Percentiles rank a stretch among this genome's conserved stretches.
Conservation (phyloP, 2,888 invertebrate genomes). For the Drosophila pseudotakahashii region DNA sequence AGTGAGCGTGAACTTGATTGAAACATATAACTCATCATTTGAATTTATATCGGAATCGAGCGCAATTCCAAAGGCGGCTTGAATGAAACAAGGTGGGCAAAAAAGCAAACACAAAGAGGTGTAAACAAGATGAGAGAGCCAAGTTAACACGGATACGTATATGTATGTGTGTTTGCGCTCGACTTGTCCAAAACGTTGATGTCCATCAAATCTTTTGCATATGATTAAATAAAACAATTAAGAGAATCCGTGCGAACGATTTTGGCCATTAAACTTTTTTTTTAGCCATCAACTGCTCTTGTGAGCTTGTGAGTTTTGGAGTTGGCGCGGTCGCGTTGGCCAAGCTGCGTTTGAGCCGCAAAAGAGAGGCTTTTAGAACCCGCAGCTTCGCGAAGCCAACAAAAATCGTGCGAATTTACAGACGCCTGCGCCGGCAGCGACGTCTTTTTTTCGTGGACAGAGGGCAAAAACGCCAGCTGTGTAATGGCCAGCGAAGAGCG, state of each 20-base stretch:
- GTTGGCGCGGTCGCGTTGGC: slow-evolving; percentile 57
- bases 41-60: slow-evolving; percentile 51
- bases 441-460: slow-evolving; percentile 14
- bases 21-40: slow-evolving; percentile 52
- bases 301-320: slow-evolving; percentile 26
- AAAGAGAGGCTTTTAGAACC: slow-evolving; percentile 69
- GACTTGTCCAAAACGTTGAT: slow-evolving; percentile 57
- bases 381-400: slow-evolving; percentile 48
- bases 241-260: slow-evolving; percentile 70
- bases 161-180: slow-evolving; percentile 40
- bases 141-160: neutral
- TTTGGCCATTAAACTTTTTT: slow-evolving; percentile 58
- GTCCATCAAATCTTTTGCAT: slow-evolving; percentile 81
- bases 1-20: slow-evolving; percentile 50
- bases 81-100: slow-evolving; percentile 42
- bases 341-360: slow-evolving; percentile 39
- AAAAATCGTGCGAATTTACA: slow-evolving; percentile 75
- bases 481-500: slow-evolving; percentile 59
- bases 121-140: slow-evolving; percentile 46
- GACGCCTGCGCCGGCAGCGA: slow-evolving; percentile 32
- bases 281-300: slow-evolving; percentile 47
- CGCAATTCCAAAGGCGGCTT: slow-evolving; percentile 29
- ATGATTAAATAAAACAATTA: slow-evolving; percentile 78
- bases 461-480: slow-evolving; percentile 40
- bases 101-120: slow-evolving; percentile 36